A percentile compares a stretch with the other conserved stretches of the same genome.
Evolutionary conservation across 2,113 vertebrate genomes (phyloP).

Genomic region (Phyllostomus discolor): DNA sequence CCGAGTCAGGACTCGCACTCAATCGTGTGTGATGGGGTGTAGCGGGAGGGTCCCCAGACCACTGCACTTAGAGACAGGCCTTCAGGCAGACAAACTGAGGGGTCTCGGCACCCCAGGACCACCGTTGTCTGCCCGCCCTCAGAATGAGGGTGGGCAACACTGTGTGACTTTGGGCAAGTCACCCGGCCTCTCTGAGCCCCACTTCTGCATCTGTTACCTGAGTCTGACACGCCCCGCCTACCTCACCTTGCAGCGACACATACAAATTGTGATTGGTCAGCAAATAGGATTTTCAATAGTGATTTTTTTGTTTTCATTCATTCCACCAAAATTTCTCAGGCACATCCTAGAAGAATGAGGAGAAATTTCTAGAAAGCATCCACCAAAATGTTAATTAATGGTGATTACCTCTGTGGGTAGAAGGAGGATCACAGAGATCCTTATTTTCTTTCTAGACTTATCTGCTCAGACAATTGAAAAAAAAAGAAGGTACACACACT

Average conservation of each 20-base stretch:
- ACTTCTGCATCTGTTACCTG: not conserved
- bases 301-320: not conserved
- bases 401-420: rapidly evolving
- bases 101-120: rapidly evolving
- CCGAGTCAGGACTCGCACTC: not conserved
- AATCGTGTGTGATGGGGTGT: rapidly evolving
- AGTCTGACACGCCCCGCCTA: not conserved
- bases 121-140: not conserved
- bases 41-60: not conserved
- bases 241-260: not conserved
- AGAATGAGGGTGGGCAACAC: not conserved
- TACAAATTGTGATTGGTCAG: not conserved
- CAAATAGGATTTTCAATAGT: not conserved
- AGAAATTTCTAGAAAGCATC: not conserved
- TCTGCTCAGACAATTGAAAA: not conserved
- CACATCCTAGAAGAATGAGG: not conserved
- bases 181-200: not conserved
- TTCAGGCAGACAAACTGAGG: not conserved
- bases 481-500: not conserved
- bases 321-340: not conserved
- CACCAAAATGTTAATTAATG: no score
- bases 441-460: not conserved
- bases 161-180: not conserved
- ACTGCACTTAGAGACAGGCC: not conserved
- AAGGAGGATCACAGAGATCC: not conserved